A percentile compares a stretch with the other conserved stretches of the same genome.
phyloP scores from a whole-genome alignment of 2,797 vertebrate genomes.

The Gorsachius magnificus region DNA sequence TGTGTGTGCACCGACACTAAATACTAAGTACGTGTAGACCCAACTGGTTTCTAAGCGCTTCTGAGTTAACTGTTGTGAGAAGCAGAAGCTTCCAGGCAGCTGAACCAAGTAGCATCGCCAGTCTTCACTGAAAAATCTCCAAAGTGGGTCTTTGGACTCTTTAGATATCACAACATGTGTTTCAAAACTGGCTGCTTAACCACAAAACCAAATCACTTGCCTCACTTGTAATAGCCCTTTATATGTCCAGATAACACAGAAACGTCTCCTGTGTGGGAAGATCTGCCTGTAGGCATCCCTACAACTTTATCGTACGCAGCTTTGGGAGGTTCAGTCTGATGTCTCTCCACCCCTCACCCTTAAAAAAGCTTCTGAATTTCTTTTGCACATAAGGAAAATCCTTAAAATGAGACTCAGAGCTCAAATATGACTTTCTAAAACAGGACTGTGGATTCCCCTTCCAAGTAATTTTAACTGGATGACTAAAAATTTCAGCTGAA shows the following conservation, averaged over 20 bases:
- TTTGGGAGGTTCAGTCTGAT: neutral
- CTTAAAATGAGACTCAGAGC: neutral
- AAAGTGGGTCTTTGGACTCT: neutral
- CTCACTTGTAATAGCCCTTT: neutral
- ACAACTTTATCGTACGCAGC: neutral
- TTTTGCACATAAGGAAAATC: neutral
- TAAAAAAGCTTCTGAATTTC: neutral
- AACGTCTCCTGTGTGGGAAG: neutral
- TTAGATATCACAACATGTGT: neutral
- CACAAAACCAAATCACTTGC: neutral
- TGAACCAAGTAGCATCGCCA: neutral
- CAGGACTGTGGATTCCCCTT: neutral
- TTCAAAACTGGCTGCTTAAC: neutral
- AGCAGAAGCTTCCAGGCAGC: slow-evolving; percentile 16
- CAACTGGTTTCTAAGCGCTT: neutral
- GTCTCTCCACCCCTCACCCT: too few relatives aligned
- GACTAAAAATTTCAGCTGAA: slow-evolving; percentile 43
- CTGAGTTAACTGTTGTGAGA: neutral
- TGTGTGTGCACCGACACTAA: slow-evolving; percentile 6
- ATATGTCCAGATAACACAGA: neutral
- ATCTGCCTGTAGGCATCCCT: neutral
- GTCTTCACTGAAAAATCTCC: neutral
- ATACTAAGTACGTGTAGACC: neutral
- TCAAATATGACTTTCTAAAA: slow-evolving; percentile 36
- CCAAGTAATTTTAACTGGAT: slow-evolving; percentile 36